A percentile compares a stretch with the other conserved stretches of the same genome.
These are phyloP conservation scores for Patiria miniata DNA, from an alignment of 35 echinoderm and acorn worm species.

Conservation along the genomic window DNA sequence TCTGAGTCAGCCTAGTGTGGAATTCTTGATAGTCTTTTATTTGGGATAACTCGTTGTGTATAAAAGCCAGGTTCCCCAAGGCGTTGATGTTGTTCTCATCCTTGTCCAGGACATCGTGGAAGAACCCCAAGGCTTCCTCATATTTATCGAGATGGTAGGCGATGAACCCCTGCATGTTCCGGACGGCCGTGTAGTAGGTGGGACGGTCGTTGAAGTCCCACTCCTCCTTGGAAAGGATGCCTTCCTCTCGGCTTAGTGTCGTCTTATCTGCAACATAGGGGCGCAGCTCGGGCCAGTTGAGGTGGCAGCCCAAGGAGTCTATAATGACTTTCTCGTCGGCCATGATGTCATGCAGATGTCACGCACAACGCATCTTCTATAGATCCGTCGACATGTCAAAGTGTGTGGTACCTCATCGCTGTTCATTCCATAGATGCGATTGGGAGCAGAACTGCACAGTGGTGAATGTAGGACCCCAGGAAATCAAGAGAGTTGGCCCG, in stretches of 20 bases:
- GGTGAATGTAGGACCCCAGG: too few relatives aligned
- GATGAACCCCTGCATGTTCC: conserved; percentile 71
- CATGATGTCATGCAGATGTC: not conserved
- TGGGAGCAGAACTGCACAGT: too few relatives aligned
- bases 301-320: conserved; percentile 61
- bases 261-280: conserved; percentile 2
- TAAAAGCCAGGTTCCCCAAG: conserved; percentile 44
- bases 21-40: conserved; percentile 6
- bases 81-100: conserved; percentile 70
- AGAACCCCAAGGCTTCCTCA: conserved; percentile 37
- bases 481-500: too few relatives aligned
- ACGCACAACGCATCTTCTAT: too few relatives aligned
- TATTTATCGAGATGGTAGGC: conserved; percentile 49
- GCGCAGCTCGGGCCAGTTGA: conserved; percentile 68
- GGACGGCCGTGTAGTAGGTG: conserved; percentile 47
- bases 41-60: not conserved
- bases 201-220: conserved; percentile 53
- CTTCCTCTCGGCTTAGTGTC: conserved; percentile 21
- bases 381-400: too few relatives aligned
- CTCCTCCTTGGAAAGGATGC: conserved; percentile 26
- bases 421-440: too few relatives aligned
- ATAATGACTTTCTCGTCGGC: not conserved
- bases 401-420: too few relatives aligned
- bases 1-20: conserved; percentile 29
- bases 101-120: conserved; percentile 52